phyloP scores from a whole-genome alignment of 2,113 vertebrate species.

The Sinocyclocheilus anophthalmus region DNA sequence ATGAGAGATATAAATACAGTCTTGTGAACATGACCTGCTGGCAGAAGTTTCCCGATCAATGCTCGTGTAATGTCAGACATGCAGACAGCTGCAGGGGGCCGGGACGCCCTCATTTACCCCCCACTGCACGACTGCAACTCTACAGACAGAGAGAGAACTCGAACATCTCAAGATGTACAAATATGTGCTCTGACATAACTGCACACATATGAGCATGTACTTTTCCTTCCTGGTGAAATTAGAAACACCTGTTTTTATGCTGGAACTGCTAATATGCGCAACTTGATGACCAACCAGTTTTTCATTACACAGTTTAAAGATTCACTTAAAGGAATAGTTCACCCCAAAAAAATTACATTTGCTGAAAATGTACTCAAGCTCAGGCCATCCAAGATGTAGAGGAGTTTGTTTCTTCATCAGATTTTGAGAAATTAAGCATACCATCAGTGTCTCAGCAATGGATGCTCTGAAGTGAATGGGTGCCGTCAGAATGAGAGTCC shows the following conservation, averaged over 20 bases:
- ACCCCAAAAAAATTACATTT: no score
- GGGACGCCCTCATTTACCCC: constrained; percentile 5
- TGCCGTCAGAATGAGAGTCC: no score
- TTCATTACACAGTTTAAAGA: not conserved
- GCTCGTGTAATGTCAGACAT: constrained; percentile 37
- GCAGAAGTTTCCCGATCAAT: not conserved
- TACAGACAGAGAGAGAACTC: not conserved
- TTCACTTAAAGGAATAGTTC: no score
- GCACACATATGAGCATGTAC: not conserved
- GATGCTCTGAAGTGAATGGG: no score
- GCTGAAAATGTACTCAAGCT: no score
- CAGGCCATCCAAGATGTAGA: no score
- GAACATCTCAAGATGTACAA: not conserved
- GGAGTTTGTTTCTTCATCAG: no score
- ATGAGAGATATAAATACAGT: constrained; percentile 27
- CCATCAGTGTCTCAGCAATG: no score
- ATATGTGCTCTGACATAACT: not conserved
- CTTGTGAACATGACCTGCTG: not conserved
- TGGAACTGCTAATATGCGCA: not conserved
- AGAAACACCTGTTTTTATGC: no score
- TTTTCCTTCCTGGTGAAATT: not conserved
- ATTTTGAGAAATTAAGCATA: no score
- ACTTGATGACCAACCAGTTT: not conserved
- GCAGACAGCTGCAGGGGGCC: constrained; percentile 41
- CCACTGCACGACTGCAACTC: not conserved